Conservation (phyloP, 2,113 vertebrate species). For the Ranitomeya variabilis region DNA sequence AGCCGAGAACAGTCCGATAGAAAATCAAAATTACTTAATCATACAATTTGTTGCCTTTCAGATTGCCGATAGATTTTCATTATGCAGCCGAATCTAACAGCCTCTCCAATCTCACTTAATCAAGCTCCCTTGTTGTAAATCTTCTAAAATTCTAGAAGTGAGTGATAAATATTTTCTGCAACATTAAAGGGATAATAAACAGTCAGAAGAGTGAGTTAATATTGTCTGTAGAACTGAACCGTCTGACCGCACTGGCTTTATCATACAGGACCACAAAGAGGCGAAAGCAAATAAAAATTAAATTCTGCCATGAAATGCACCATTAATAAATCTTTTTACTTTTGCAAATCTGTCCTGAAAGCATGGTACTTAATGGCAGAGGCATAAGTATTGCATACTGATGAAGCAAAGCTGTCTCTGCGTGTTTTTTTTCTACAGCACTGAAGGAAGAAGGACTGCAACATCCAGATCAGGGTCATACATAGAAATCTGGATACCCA, state of each 20-base stretch:
- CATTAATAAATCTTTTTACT: not conserved
- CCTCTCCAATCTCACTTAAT: constrained; percentile 53
- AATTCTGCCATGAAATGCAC: not conserved
- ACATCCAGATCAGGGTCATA: no score
- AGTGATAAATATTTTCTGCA: constrained; percentile 54
- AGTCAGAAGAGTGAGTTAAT: constrained; percentile 40
- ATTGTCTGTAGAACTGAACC: not conserved
- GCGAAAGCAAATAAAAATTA: not conserved
- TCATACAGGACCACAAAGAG: not conserved
- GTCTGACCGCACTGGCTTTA: not conserved
- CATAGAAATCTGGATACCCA: no score
- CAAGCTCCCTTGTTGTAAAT: constrained; percentile 49
- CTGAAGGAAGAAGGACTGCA: not conserved
- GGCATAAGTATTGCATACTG: not conserved
- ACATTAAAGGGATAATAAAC: constrained; percentile 49
- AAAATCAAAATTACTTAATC: constrained; percentile 56
- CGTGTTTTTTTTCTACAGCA: not conserved
- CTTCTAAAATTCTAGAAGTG: constrained; percentile 47
- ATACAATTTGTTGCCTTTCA: constrained; percentile 55
- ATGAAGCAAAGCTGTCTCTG: not conserved
- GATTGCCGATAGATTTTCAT: constrained; percentile 51
- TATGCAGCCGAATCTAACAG: constrained; percentile 48
- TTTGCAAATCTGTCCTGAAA: not conserved
- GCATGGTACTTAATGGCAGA: not conserved
- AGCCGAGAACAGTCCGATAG: constrained; percentile 35